These are phyloP conservation scores for Nemotelus pantherinus DNA, from an alignment of 2,888 invertebrate species.

Conservation along the genomic window DNA sequence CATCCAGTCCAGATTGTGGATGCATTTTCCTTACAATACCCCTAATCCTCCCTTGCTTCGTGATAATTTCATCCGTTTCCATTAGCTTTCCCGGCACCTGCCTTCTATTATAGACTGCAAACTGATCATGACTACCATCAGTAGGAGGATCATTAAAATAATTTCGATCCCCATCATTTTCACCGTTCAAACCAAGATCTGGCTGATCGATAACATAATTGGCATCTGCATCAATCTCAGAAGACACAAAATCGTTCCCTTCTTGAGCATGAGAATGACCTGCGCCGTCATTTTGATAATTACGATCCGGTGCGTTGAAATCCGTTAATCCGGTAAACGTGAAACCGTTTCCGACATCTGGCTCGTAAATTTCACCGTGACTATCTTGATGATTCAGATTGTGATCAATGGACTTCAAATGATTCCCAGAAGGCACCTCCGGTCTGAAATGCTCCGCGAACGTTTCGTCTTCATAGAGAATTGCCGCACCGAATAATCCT, in stretches of 20 bases:
- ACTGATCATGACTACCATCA: slow-evolving; percentile 48
- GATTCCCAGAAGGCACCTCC: slow-evolving; percentile 20
- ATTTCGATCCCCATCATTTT: slow-evolving; percentile 23
- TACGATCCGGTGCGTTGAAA: slow-evolving; percentile 20
- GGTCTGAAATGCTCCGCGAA: slow-evolving; percentile 16
- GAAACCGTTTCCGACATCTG: slow-evolving; percentile 22
- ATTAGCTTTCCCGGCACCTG: slow-evolving; percentile 62
- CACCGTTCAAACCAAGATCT: slow-evolving; percentile 9
- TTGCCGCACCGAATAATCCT: slow-evolving; percentile 16
- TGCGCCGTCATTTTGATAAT: slow-evolving; percentile 38
- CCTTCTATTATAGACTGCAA: slow-evolving; percentile 55
- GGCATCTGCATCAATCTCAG: slow-evolving; percentile 15
- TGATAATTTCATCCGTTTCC: slow-evolving; percentile 70
- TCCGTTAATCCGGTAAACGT: slow-evolving; percentile 1
- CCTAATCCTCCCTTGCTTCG: slow-evolving; percentile 75
- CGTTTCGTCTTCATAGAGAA: slow-evolving; percentile 32
- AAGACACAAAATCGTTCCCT: background rate
- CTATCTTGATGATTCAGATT: background rate
- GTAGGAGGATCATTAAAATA: slow-evolving; percentile 50
- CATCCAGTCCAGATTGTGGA: slow-evolving; percentile 70
- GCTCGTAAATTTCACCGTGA: slow-evolving; percentile 1
- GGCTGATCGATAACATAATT: slow-evolving; percentile 41
- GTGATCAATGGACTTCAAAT: background rate
- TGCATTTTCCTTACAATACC: slow-evolving; percentile 74
- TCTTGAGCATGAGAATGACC: slow-evolving; percentile 27